Evolutionary conservation across 2,888 invertebrate species (phyloP).

Genomic region (Lathronympha strigana): DNA sequence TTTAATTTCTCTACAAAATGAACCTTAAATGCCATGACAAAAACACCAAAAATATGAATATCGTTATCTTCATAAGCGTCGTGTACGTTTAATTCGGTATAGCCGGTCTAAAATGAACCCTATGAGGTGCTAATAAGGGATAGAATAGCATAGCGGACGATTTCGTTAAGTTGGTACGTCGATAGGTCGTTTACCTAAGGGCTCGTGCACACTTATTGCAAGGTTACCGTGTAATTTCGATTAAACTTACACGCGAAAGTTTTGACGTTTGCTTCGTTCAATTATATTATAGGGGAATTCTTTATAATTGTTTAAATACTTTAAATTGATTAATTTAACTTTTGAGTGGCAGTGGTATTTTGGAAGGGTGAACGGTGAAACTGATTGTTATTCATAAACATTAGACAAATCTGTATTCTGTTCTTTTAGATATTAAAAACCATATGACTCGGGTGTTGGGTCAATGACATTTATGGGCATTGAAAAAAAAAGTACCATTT

Average conservation of each 20-base stretch:
- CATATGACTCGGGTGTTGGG: too few relatives aligned
- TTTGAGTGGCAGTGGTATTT: background rate
- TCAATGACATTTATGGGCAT: too few relatives aligned
- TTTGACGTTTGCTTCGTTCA: conserved; percentile 5
- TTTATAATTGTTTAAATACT: conserved; percentile 15
- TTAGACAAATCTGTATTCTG: too few relatives aligned
- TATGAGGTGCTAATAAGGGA: background rate
- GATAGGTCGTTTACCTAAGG: conserved; percentile 30
- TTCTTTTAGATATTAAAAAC: too few relatives aligned
- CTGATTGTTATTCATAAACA: too few relatives aligned
- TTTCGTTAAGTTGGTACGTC: background rate
- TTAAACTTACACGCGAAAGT: conserved; percentile 13
- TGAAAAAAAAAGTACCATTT: too few relatives aligned
- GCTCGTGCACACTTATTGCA: conserved; percentile 19
- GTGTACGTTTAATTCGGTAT: background rate
- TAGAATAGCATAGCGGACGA: background rate
- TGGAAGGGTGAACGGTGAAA: background rate
- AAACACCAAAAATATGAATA: conserved; percentile 13
- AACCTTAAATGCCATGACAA: conserved; percentile 4
- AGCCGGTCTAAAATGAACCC: background rate
- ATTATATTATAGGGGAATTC: conserved; percentile 12
- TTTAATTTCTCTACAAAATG: background rate
- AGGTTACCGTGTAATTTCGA: conserved; percentile 23
- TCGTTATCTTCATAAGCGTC: background rate
- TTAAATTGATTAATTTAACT: conserved; percentile 7